phyloP scores from a whole-genome alignment of 2,888 invertebrate species.

The Heteromurus nitidus region DNA sequence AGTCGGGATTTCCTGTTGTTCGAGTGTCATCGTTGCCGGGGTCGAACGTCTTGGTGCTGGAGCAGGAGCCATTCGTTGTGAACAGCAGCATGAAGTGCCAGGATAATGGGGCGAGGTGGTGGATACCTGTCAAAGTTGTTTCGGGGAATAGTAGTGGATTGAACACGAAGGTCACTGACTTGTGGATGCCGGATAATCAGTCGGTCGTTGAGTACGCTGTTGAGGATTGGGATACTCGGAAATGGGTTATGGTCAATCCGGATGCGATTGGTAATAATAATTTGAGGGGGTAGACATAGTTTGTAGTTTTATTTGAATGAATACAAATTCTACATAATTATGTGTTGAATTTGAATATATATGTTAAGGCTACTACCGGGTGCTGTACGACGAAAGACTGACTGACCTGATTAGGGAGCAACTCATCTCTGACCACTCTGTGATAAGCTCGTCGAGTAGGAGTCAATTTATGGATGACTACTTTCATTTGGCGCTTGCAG shows the following conservation, averaged over 20 bases:
- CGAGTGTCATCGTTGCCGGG: too few species aligned
- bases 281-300: too few species aligned
- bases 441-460: constrained; percentile 50
- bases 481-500: constrained; percentile 55
- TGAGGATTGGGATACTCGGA: constrained; percentile 19
- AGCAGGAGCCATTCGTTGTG: constrained; percentile 54
- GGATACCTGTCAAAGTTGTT: constrained; percentile 31
- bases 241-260: constrained; percentile 63
- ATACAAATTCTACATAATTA: background rate
- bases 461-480: constrained; percentile 67
- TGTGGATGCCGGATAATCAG: constrained; percentile 40
- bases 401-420: constrained; percentile 53
- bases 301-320: background rate
- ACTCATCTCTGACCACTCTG: constrained; percentile 36
- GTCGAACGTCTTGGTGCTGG: constrained; percentile 67
- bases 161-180: background rate
- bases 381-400: constrained; percentile 62
- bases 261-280: constrained; percentile 35
- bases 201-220: constrained; percentile 32
- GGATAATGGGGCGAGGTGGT: constrained; percentile 34
- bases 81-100: too few species aligned
- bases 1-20: constrained; percentile 67
- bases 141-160: background rate
- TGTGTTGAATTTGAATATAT: background rate
- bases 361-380: constrained; percentile 62